These are phyloP conservation scores for Selene dorsalis DNA, from an alignment of 2,797 vertebrate species.

Conservation along the genomic window DNA sequence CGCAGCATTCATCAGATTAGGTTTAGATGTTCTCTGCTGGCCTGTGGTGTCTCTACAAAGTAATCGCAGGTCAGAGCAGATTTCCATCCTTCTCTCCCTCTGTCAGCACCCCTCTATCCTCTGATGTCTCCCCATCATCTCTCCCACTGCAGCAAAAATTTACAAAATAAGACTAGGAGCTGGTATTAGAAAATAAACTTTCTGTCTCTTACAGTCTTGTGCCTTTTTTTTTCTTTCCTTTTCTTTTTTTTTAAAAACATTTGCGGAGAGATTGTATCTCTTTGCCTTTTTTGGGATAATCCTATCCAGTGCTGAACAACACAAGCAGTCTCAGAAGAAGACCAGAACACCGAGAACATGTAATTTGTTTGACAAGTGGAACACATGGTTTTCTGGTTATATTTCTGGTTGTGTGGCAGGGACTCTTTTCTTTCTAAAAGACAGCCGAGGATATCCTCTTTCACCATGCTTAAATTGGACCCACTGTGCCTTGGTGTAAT, in stretches of 20 bases:
- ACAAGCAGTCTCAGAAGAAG: slow-evolving; percentile 42
- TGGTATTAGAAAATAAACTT: slow-evolving; percentile 32
- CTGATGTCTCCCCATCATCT: not conserved
- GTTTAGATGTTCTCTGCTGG: slow-evolving; percentile 40
- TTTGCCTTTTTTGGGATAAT: slow-evolving; percentile 60
- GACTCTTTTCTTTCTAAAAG: slow-evolving; percentile 29
- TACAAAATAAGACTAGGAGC: slow-evolving; percentile 8
- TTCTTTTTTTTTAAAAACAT: slow-evolving; percentile 25
- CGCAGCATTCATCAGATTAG: slow-evolving; percentile 58
- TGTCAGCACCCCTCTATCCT: slow-evolving; percentile 5
- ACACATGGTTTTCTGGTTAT: slow-evolving; percentile 60
- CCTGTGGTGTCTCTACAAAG: slow-evolving; percentile 38
- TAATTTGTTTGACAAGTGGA: slow-evolving; percentile 65
- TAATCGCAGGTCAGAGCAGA: slow-evolving; percentile 35
- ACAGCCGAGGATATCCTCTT: slow-evolving; percentile 46
- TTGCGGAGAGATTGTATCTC: slow-evolving; percentile 51
- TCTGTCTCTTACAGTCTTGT: slow-evolving; percentile 19
- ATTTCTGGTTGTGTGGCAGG: slow-evolving; percentile 45
- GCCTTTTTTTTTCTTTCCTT: not conserved
- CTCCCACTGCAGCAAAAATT: not conserved
- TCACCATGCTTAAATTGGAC: slow-evolving; percentile 35
- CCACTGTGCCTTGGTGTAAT: slow-evolving; percentile 9
- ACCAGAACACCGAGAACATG: slow-evolving; percentile 31
- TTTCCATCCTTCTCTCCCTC: slow-evolving; percentile 3
- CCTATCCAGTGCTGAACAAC: slow-evolving; percentile 41